These are phyloP conservation scores for Pachyramphus minor DNA, from an alignment of 2,113 vertebrate genomes.

Conservation along the genomic window DNA sequence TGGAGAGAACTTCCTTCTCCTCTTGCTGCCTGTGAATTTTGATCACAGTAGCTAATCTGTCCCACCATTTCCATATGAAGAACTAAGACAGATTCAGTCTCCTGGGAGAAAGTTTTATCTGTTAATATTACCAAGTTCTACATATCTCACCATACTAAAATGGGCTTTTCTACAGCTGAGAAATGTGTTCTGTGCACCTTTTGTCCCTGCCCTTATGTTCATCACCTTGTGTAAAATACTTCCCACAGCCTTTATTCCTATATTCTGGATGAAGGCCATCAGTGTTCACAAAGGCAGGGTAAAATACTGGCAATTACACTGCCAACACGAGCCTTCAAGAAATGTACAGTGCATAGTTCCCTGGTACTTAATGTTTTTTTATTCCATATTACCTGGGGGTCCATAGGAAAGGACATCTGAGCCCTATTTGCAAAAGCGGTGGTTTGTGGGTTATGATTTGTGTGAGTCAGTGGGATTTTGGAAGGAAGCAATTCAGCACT, in stretches of 20 bases:
- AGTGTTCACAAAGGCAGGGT: neutral
- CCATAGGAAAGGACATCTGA: neutral
- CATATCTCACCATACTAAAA: neutral
- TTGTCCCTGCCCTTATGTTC: neutral
- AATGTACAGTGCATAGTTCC: neutral
- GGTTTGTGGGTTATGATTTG: neutral
- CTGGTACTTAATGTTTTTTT: neutral
- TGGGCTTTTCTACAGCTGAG: neutral
- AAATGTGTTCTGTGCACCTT: neutral
- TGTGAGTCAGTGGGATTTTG: neutral
- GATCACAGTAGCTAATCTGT: neutral
- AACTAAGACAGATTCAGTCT: neutral
- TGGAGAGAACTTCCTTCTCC: neutral
- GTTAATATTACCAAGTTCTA: neutral
- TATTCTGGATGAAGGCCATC: neutral
- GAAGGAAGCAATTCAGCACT: neutral
- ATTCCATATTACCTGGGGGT: neutral
- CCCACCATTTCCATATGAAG: neutral
- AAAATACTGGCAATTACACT: neutral
- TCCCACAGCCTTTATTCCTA: neutral
- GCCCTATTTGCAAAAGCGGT: neutral
- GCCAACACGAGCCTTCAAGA: neutral
- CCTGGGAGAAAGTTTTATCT: neutral
- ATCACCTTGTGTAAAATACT: neutral
- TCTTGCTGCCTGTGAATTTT: neutral